Evolutionary conservation across 2,797 vertebrate species (phyloP).

Genomic region (Spea hammondii): DNA sequence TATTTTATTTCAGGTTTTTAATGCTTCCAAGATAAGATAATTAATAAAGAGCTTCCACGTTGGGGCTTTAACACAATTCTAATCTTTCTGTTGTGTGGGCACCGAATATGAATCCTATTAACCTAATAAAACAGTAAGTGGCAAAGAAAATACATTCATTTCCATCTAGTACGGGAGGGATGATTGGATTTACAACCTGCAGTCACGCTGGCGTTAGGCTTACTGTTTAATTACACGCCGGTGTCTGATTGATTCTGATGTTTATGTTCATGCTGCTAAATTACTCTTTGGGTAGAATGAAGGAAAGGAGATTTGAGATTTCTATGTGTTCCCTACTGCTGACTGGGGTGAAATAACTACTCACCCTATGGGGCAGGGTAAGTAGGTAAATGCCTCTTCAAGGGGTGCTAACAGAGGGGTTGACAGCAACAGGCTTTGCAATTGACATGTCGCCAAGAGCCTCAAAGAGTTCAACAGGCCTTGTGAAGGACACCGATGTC

Average conservation of each 20-base stretch:
- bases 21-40: neutral
- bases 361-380: no score
- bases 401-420: no score
- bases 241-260: neutral
- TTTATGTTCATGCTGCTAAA: neutral
- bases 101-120: neutral
- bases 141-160: constrained; percentile 1
- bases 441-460: no score
- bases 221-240: neutral
- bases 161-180: neutral
- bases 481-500: no score
- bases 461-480: no score
- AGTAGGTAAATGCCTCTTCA: no score
- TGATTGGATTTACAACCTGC: constrained; percentile 1
- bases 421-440: no score
- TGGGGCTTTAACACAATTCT: neutral
- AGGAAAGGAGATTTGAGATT: neutral
- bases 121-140: neutral
- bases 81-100: neutral
- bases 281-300: neutral
- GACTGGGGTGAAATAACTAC: no score
- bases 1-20: no score
- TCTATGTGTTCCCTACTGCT: neutral
- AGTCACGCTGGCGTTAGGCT: neutral
- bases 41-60: neutral